Base-by-base conservation (phyloP, 2,113 vertebrate genomes). In the Myodes glareolus region DNA sequence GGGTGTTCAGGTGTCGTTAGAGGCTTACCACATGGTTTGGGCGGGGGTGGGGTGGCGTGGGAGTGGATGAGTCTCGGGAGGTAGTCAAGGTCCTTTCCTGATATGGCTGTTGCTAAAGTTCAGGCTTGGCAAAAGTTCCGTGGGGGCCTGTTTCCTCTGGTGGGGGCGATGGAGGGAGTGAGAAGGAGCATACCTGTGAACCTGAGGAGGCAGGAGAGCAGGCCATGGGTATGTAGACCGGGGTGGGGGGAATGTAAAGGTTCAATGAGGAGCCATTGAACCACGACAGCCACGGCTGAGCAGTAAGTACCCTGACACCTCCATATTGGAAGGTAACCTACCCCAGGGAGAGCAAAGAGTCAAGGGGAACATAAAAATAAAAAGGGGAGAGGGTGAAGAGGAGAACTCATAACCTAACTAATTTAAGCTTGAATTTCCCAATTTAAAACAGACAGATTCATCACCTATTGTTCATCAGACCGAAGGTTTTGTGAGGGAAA, bases 211-310 rank as follows among this genome's bases (percentile, higher is more conserved):
- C 16, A 6, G 4, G 17, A 5, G 9, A 23, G 14, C 16, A 36
- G 36, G 13, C 58, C 2, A 0, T 4, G 12, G 63, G 29, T 39
- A 27, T 42, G 45, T 5, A 17, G 17, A 52, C 9, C 39, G 4
- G 27, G 3, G 67, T 58, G 3, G 4, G 55, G 8, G 3, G 3
- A 25, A 29, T 23, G 21, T 12, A 13, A 65, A 21, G 36, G 55
- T n/a, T n/a, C n/a, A n/a, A 36, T 25, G 23, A 45, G 1, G 39
- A 58, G 0, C 52, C 65, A 9, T 12, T 7, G 5, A 17, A 1
- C 3, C 14, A 3, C 12, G 36, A 39, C 9, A 27, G 7, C 8
- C 12, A 63, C 12, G 31, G 19, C 27, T 21, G 80, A 36, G 31
- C 33, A 17, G 5, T 47, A 19, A 17, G 12, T 61, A 19, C 27